Evolutionary conservation across 1,140 invertebrate species (phyloP).

Genomic region (Telenomus remus): DNA sequence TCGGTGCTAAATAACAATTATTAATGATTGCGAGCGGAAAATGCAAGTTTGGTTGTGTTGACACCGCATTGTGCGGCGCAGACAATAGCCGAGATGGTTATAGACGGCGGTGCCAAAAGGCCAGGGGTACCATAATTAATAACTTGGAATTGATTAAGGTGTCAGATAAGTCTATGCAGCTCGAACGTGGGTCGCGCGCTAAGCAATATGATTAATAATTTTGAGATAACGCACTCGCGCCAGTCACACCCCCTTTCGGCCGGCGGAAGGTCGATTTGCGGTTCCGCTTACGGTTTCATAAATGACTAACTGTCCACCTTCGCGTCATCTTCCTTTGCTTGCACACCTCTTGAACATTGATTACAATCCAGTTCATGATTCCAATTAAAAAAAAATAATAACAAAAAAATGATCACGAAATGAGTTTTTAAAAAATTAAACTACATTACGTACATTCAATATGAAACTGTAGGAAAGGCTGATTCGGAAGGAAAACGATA

Average conservation of each 20-base stretch:
- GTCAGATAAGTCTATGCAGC: constrained; percentile 69
- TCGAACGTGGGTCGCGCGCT: constrained; percentile 60
- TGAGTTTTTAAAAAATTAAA: constrained; percentile 42
- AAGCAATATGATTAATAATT: constrained; percentile 74
- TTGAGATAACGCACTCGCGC: constrained; percentile 67
- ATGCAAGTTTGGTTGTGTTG: constrained; percentile 68
- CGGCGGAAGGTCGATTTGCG: constrained; percentile 66
- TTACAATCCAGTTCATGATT: not conserved
- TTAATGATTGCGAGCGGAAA: constrained; percentile 67
- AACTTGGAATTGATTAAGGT: constrained; percentile 74
- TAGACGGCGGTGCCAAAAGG: constrained; percentile 58
- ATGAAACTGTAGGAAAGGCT: constrained; percentile 32
- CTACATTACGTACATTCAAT: constrained; percentile 66
- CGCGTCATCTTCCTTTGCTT: constrained; percentile 22
- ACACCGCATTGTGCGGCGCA: constrained; percentile 69
- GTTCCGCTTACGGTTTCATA: constrained; percentile 71
- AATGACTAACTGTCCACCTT: constrained; percentile 71
- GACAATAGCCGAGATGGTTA: constrained; percentile 66
- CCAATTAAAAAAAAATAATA: not conserved
- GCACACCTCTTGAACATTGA: not conserved
- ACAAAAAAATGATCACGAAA: no score
- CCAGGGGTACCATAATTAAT: constrained; percentile 70
- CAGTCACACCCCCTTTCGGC: constrained; percentile 58
- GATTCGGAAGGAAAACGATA: constrained; percentile 68
- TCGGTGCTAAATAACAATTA: constrained; percentile 67